phyloP scores from a whole-genome alignment of 2,888 invertebrate species.

The Mesoligia furuncula region DNA sequence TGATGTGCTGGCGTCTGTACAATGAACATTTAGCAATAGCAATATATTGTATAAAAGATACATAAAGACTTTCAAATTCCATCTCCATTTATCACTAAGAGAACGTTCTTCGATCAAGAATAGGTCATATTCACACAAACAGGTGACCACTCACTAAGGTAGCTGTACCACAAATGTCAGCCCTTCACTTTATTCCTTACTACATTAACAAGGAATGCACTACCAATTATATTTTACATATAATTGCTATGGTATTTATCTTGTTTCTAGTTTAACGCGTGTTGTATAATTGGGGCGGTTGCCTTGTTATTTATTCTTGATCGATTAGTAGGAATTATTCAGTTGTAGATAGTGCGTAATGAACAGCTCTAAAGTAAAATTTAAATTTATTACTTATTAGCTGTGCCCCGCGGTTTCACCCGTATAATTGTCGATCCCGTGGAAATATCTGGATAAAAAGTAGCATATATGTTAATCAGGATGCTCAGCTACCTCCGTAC shows the following conservation, averaged over 20 bases:
- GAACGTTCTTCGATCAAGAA: conserved; percentile 24
- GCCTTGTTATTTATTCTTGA: conserved; percentile 20
- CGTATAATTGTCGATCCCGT: too few species aligned
- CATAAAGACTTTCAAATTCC: conserved; percentile 28
- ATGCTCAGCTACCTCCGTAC: too few species aligned
- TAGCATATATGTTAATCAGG: too few species aligned
- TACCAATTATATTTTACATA: conserved; percentile 35
- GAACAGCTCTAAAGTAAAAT: background rate
- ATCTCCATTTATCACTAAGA: conserved; percentile 7
- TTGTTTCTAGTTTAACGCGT: conserved; percentile 34
- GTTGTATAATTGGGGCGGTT: conserved; percentile 42
- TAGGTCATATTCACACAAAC: conserved; percentile 39
- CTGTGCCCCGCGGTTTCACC: too few species aligned
- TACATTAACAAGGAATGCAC: conserved; percentile 27
- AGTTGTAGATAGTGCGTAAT: background rate
- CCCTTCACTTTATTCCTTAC: conserved; percentile 46
- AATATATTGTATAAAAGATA: background rate
- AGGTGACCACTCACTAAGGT: conserved; percentile 38
- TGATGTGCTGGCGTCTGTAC: too few species aligned
- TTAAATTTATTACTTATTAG: too few species aligned
- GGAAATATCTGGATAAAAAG: too few species aligned
- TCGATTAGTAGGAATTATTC: background rate
- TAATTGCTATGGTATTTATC: conserved; percentile 60
- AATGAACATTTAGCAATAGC: background rate
- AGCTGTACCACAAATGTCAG: conserved; percentile 36